Percentiles rank a stretch among this genome's conserved stretches.
These are phyloP conservation scores for Hypena proboscidalis DNA, from an alignment of 2,888 invertebrate species.

Conservation along the genomic window DNA sequence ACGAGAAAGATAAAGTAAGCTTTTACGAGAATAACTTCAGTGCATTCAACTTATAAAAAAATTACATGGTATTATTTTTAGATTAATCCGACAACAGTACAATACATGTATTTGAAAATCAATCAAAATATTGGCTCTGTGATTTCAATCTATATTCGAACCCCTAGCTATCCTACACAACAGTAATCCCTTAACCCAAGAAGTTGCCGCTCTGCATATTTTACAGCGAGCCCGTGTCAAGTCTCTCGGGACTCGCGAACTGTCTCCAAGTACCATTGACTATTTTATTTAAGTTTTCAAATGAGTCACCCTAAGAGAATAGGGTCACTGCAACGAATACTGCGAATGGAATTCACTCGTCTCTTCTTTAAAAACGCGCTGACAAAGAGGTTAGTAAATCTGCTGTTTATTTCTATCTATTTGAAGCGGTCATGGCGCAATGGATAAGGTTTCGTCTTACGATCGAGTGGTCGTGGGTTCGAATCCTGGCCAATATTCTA, in stretches of 20 bases:
- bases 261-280: constrained; percentile 1
- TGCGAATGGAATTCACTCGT: not conserved
- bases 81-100: not conserved
- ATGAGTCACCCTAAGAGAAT: constrained; percentile 3
- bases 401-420: not conserved
- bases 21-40: too few species aligned
- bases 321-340: constrained; percentile 5
- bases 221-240: constrained; percentile 1
- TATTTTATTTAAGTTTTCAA: constrained; percentile 7
- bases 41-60: too few species aligned
- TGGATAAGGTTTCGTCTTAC: too few species aligned
- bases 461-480: too few species aligned
- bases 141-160: constrained; percentile 5
- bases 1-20: too few species aligned
- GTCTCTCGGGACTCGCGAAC: not conserved
- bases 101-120: not conserved
- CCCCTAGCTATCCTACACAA: not conserved
- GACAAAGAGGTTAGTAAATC: not conserved
- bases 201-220: constrained; percentile 5
- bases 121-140: not conserved
- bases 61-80: not conserved
- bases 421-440: too few species aligned
- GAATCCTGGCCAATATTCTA: too few species aligned
- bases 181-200: constrained; percentile 4
- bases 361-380: not conserved